Percentiles rank a stretch among this genome's conserved stretches.
These are phyloP conservation scores for Esox masquinongy DNA, from an alignment of 2,797 vertebrate genomes.

Conservation along the genomic window DNA sequence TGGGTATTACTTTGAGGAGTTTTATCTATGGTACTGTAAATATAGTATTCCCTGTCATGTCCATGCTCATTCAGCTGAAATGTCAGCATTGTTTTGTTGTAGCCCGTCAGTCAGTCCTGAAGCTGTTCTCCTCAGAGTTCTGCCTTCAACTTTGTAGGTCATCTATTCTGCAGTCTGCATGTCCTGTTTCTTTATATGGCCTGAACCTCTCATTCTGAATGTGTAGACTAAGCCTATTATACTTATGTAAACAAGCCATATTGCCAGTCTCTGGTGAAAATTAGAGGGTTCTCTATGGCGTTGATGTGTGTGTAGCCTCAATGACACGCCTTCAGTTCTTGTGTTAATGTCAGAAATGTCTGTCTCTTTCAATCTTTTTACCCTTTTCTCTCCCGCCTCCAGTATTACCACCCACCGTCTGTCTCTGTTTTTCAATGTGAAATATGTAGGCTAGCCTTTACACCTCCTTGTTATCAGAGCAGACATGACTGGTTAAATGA, in stretches of 20 bases:
- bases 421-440: not conserved
- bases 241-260: constrained; percentile 12
- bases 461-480: not conserved
- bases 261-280: constrained; percentile 3
- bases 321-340: too few species aligned
- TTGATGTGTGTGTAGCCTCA: not conserved
- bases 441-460: not conserved
- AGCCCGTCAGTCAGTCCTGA: not conserved
- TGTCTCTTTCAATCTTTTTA: not conserved
- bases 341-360: not conserved
- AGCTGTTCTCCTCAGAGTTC: not conserved
- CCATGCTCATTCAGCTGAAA: not conserved
- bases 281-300: constrained; percentile 13
- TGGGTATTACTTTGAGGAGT: not conserved
- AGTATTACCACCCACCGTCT: not conserved
- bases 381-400: not conserved
- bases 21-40: not conserved
- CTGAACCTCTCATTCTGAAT: not conserved
- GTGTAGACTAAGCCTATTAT: not conserved
- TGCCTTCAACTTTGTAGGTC: not conserved
- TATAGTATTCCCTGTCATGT: not conserved
- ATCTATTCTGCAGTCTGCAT: constrained; percentile 8
- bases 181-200: not conserved
- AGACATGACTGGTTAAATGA: not conserved
- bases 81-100: not conserved